phyloP scores from a whole-genome alignment of 2,888 invertebrate genomes.

The Andrena dorsata region DNA sequence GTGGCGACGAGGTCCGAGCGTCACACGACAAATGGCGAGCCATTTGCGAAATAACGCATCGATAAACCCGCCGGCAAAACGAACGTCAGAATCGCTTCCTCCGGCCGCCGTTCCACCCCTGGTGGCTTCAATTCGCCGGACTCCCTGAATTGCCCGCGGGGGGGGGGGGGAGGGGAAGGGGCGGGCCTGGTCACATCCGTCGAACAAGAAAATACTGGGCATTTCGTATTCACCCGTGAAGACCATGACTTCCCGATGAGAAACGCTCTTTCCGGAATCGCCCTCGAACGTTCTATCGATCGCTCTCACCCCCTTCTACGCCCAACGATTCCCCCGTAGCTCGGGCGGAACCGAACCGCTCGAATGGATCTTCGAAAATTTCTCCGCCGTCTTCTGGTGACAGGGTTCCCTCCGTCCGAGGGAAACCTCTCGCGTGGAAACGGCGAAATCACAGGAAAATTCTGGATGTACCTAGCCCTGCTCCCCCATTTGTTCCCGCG shows the following conservation, averaged over 20 bases:
- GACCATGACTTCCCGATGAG: conserved; percentile 37
- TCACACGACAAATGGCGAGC: conserved; percentile 71
- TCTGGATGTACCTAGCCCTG: neutral
- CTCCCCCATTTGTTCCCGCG: conserved; percentile 29
- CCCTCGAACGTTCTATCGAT: conserved; percentile 30
- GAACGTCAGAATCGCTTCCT: conserved; percentile 67
- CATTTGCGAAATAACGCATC: conserved; percentile 78
- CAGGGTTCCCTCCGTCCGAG: neutral
- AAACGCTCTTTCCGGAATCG: conserved; percentile 43
- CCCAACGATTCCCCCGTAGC: conserved; percentile 2
- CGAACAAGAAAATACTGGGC: conserved; percentile 47
- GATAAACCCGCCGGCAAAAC: conserved; percentile 73
- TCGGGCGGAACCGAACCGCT: neutral
- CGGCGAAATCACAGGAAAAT: conserved; percentile 6
- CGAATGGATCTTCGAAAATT: conserved; percentile 21
- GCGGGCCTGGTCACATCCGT: conserved; percentile 32
- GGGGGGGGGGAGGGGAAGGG: neutral
- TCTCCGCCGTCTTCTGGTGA: conserved; percentile 2
- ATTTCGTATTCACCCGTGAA: conserved; percentile 61
- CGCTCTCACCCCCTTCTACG: neutral
- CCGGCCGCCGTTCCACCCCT: conserved; percentile 15
- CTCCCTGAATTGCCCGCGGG: conserved; percentile 8
- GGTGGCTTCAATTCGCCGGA: conserved; percentile 10
- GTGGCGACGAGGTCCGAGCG: conserved; percentile 64
- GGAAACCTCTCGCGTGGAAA: neutral